Conservation (phyloP, 2,113 vertebrate species). For the Brienomyrus longianalis region DNA sequence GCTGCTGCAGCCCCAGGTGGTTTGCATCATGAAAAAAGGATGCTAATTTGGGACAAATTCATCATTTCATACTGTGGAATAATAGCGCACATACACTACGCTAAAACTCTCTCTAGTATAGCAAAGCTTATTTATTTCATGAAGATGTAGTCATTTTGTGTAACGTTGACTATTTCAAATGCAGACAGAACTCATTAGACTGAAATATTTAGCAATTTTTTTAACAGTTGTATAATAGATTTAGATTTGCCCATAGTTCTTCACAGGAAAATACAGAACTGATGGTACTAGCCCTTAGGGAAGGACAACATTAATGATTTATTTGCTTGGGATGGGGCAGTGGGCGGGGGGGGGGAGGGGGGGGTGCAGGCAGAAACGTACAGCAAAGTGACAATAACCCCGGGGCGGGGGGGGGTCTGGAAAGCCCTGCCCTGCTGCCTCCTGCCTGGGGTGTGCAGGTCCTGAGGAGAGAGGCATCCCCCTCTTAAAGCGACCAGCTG, state of each 20-base stretch:
- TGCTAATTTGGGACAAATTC: slow-evolving; percentile 35
- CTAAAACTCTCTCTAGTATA: slow-evolving; percentile 12
- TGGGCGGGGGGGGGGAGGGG: too few relatives aligned
- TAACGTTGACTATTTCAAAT: neutral
- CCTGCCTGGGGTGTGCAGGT: neutral
- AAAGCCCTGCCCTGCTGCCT: neutral
- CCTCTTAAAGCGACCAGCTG: neutral
- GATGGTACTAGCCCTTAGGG: neutral
- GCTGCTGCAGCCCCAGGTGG: slow-evolving; percentile 25
- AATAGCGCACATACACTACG: neutral
- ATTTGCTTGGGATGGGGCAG: neutral
- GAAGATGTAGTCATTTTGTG: slow-evolving; percentile 9
- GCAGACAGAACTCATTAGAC: slow-evolving; percentile 16
- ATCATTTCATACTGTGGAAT: slow-evolving; percentile 17
- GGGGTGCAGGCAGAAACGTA: neutral
- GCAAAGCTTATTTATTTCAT: neutral
- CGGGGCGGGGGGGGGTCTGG: neutral
- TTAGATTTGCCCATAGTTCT: neutral
- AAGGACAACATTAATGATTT: neutral
- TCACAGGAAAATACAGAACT: neutral
- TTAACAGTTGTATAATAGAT: neutral
- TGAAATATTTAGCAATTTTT: neutral
- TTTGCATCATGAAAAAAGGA: slow-evolving; percentile 28
- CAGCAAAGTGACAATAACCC: neutral
- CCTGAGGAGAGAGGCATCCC: neutral